These are phyloP conservation scores for Pangasius larnaudii DNA, from an alignment of 2,797 vertebrate species.

Conservation along the genomic window DNA sequence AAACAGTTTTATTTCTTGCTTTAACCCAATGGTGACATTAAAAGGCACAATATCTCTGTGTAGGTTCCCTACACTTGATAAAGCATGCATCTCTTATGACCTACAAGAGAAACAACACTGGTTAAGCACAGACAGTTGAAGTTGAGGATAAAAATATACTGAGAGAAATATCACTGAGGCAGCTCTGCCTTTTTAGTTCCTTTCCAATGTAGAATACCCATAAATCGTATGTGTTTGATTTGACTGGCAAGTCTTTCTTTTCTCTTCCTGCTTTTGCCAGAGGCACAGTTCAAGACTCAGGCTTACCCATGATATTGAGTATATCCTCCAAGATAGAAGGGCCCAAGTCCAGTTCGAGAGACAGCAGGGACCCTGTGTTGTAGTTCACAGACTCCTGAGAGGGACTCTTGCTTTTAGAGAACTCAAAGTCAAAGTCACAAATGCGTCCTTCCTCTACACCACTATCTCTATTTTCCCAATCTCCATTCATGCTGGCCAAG, in stretches of 20 bases:
- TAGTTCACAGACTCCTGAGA: slow-evolving; percentile 88
- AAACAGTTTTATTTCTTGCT: slow-evolving; percentile 61
- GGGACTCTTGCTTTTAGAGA: slow-evolving; percentile 82
- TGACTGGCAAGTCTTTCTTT: slow-evolving; percentile 64
- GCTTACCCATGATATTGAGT: slow-evolving; percentile 96
- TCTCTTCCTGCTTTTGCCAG: slow-evolving; percentile 62
- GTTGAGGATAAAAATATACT: slow-evolving; percentile 70
- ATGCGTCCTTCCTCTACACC: slow-evolving; percentile 83
- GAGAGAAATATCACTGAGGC: slow-evolving; percentile 39
- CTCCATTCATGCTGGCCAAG: slow-evolving; percentile 81
- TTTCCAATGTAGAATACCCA: slow-evolving; percentile 70
- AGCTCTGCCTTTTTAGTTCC: slow-evolving; percentile 66
- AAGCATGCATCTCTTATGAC: slow-evolving; percentile 75
- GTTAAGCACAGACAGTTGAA: slow-evolving; percentile 43
- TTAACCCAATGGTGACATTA: slow-evolving; percentile 56
- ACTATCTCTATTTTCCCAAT: slow-evolving; percentile 88
- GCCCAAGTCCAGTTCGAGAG: slow-evolving; percentile 93
- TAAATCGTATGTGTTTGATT: slow-evolving; percentile 43
- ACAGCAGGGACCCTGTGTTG: slow-evolving; percentile 89
- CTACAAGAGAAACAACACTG: slow-evolving; percentile 64
- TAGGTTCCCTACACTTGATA: slow-evolving; percentile 67
- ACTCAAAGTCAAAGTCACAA: slow-evolving; percentile 80
- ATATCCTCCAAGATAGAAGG: slow-evolving; percentile 98
- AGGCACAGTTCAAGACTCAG: slow-evolving; percentile 70
- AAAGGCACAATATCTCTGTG: slow-evolving; percentile 74